Conservation (phyloP, 2,888 invertebrate species). For the Drosophila neotestacea region DNA sequence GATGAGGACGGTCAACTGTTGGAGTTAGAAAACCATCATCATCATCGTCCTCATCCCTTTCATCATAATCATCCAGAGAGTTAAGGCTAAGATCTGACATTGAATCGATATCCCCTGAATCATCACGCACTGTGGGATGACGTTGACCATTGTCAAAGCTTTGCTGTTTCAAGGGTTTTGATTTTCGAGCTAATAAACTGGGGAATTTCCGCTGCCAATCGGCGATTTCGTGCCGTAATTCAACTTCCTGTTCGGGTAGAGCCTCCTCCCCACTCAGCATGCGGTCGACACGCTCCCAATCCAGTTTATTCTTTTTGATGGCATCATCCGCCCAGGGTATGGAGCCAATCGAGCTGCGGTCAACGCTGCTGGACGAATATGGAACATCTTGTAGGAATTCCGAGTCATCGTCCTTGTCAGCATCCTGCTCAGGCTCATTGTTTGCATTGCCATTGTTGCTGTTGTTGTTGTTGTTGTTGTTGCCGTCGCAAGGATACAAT, state of each 20-base stretch:
- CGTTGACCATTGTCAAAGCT: slow-evolving; percentile 55
- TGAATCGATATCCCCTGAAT: slow-evolving; percentile 68
- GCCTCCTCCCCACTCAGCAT: slow-evolving; percentile 82
- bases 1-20: slow-evolving; percentile 47
- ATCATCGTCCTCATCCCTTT: slow-evolving; percentile 63
- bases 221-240: slow-evolving; percentile 82
- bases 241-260: slow-evolving; percentile 73
- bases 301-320: slow-evolving; percentile 84
- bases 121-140: slow-evolving; percentile 28
- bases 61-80: slow-evolving; percentile 72
- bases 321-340: slow-evolving; percentile 86
- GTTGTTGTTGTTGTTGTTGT: slow-evolving; percentile 30
- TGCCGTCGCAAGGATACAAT: slow-evolving; percentile 47
- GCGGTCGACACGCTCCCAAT: slow-evolving; percentile 84
- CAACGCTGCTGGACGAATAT: slow-evolving; percentile 83
- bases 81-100: slow-evolving; percentile 81
- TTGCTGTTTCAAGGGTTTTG: slow-evolving; percentile 51
- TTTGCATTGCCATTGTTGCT: slow-evolving; percentile 37
- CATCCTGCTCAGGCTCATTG: slow-evolving; percentile 52
- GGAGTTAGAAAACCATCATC: slow-evolving; percentile 72
- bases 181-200: slow-evolving; percentile 59
- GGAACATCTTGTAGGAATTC: slow-evolving; percentile 83
- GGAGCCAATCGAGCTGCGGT: slow-evolving; percentile 84
- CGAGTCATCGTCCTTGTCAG: slow-evolving; percentile 77
- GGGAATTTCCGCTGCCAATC: slow-evolving; percentile 85